phyloP scores from a whole-genome alignment of 2,113 vertebrate species.

The Melanocharis versteri region DNA sequence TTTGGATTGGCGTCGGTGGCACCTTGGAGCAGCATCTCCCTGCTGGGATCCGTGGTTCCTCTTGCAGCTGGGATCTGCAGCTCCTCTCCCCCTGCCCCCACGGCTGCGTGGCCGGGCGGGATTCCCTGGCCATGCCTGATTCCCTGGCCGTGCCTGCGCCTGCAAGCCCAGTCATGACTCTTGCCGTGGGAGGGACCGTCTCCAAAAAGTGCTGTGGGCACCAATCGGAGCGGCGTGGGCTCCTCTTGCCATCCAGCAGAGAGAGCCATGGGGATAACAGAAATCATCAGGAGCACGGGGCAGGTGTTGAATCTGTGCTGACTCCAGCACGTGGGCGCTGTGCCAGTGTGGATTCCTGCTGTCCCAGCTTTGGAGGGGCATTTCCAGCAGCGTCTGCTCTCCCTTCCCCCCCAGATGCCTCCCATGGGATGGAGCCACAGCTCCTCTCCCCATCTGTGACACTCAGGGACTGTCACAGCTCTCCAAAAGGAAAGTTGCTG shows the following conservation, averaged over 20 bases:
- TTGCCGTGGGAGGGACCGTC: not conserved
- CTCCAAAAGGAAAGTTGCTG: not conserved
- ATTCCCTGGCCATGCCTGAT: not conserved
- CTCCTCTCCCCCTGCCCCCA: not conserved
- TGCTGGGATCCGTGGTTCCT: fast-evolving
- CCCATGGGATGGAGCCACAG: not conserved
- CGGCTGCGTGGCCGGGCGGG: not conserved
- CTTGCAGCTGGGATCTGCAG: fast-evolving
- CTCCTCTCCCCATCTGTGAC: not conserved
- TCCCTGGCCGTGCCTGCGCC: not conserved
- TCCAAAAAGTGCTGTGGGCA: not conserved
- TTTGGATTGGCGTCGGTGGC: fast-evolving
- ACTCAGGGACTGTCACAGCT: not conserved
- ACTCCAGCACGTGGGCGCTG: fast-evolving
- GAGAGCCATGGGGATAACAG: not conserved
- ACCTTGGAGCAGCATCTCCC: fast-evolving
- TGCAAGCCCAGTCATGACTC: not conserved
- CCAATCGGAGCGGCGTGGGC: fast-evolving
- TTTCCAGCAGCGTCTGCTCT: not conserved
- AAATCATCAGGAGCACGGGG: fast-evolving
- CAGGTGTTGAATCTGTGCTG: not conserved
- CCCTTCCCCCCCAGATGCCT: not conserved
- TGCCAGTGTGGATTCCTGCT: fast-evolving
- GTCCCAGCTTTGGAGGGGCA: not conserved
- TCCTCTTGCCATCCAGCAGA: not conserved